Evolutionary conservation across 2,113 vertebrate species (phyloP).

Genomic region (Phylloscopus trochiloides): DNA sequence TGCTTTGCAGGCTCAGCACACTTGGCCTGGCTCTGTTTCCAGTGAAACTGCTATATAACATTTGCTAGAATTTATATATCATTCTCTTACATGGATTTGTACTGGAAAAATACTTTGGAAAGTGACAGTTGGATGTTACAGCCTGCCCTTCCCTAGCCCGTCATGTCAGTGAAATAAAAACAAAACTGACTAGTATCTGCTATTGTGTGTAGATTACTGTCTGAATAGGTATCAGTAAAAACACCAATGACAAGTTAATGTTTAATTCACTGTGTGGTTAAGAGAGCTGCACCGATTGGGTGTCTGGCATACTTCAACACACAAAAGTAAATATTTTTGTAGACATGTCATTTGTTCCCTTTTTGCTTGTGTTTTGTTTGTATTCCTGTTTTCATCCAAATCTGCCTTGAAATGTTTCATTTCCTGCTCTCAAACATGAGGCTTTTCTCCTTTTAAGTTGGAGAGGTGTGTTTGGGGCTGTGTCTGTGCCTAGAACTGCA

Average conservation of each 20-base stretch:
- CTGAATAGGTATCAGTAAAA: neutral
- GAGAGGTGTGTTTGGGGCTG: accelerated
- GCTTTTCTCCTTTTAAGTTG: neutral
- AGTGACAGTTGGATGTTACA: neutral
- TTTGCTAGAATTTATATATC: neutral
- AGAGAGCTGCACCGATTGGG: neutral
- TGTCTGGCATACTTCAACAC: neutral
- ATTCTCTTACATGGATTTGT: neutral
- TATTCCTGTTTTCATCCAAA: neutral
- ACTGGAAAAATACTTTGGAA: neutral
- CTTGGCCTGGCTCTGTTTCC: neutral
- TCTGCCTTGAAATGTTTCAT: neutral
- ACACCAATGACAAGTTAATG: neutral
- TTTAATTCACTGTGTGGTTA: neutral
- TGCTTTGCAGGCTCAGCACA: neutral
- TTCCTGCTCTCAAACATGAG: neutral
- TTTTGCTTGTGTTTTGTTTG: neutral
- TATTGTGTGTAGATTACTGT: neutral
- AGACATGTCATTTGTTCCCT: neutral
- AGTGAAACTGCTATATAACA: neutral
- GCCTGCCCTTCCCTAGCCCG: neutral
- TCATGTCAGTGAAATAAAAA: neutral
- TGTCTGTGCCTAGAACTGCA: neutral
- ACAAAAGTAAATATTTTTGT: neutral
- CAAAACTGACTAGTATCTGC: accelerated